Conservation (phyloP, 2,113 vertebrate species). For the Diphyllodes magnificus region DNA sequence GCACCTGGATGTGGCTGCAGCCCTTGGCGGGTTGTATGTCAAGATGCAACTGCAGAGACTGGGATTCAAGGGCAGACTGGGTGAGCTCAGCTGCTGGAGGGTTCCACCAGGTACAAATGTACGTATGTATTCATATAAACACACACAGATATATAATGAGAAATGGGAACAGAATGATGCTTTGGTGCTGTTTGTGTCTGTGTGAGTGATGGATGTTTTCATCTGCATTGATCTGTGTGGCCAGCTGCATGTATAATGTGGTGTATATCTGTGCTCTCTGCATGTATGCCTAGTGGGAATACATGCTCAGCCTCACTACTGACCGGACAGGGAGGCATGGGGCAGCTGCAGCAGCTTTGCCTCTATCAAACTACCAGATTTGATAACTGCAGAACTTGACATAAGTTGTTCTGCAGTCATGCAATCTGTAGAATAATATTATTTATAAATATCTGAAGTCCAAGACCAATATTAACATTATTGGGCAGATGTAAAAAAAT, state of each 20-base stretch:
- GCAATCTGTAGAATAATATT: neutral
- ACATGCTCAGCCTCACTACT: neutral
- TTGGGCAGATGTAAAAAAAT: neutral
- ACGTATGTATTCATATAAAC: rapidly evolving
- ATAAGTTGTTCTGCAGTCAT: neutral
- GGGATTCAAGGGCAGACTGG: neutral
- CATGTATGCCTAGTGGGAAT: neutral
- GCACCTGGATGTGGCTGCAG: neutral
- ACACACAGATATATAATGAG: neutral
- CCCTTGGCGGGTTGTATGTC: rapidly evolving
- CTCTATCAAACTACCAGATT: neutral
- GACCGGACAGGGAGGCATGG: neutral
- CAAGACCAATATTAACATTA: neutral
- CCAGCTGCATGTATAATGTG: neutral
- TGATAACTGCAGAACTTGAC: neutral
- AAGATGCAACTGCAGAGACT: neutral
- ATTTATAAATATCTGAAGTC: neutral
- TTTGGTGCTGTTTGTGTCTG: neutral
- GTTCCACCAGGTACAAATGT: neutral
- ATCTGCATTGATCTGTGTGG: neutral
- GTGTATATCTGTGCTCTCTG: neutral
- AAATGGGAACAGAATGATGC: neutral
- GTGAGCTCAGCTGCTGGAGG: neutral
- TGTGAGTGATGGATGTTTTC: neutral
- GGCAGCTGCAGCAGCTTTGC: neutral